Conservation (phyloP, 2,888 invertebrate genomes). For the Busseola fusca region DNA sequence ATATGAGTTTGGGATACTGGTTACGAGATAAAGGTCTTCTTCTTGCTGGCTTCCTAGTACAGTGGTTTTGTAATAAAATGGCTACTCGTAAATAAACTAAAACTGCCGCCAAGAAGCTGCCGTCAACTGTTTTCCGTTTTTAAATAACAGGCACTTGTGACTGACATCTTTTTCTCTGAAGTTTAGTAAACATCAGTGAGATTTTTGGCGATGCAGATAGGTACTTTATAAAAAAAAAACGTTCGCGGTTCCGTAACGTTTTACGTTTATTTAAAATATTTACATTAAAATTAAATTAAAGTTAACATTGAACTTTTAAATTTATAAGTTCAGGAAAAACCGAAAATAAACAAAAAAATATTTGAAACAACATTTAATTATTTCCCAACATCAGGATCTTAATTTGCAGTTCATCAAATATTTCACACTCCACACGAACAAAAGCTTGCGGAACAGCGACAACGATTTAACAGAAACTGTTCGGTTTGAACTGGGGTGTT, state of each 20-base stretch:
- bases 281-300: no score
- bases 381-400: constrained; percentile 11
- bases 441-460: constrained; percentile 46
- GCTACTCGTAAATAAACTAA: neutral
- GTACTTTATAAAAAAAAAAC: no score
- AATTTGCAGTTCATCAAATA: constrained; percentile 54
- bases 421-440: constrained; percentile 32
- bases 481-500: constrained; percentile 58
- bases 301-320: no score
- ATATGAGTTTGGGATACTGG: constrained; percentile 17
- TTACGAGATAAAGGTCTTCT: neutral
- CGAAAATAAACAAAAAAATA: neutral
- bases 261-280: no score
- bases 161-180: neutral
- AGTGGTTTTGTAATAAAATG: neutral
- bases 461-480: constrained; percentile 58
- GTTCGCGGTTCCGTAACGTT: no score
- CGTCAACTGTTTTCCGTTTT: neutral
- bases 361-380: constrained; percentile 24
- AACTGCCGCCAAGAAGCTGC: no score
- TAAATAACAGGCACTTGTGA: neutral
- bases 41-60: neutral
- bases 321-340: no score
- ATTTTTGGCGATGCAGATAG: neutral
- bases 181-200: neutral